These are phyloP conservation scores for Megalopta genalis DNA, from an alignment of 1,140 invertebrate species.

Conservation along the genomic window DNA sequence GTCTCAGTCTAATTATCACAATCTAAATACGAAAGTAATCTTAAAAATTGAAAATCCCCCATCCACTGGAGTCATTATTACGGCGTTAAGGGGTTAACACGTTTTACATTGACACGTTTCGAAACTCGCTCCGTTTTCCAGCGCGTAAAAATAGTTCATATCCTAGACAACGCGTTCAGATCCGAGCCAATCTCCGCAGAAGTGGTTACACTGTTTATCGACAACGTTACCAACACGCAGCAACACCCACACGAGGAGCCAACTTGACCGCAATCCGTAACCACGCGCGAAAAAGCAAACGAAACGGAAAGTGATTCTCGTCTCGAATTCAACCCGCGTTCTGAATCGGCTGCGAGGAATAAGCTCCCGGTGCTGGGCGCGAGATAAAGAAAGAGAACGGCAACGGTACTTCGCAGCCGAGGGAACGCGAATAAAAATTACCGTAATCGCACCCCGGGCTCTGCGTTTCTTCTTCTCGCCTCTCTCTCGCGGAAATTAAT, in stretches of 20 bases:
- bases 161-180: too few relatives aligned
- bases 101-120: too few relatives aligned
- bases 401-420: not conserved
- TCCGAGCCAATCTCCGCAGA: too few relatives aligned
- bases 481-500: slow-evolving; percentile 14
- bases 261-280: not conserved
- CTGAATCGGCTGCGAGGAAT: not conserved
- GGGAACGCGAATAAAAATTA: slow-evolving; percentile 13
- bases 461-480: not conserved
- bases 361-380: not conserved
- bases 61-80: too few relatives aligned
- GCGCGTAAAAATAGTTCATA: too few relatives aligned
- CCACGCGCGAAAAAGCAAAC: not conserved
- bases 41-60: too few relatives aligned
- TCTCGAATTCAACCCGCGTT: not conserved
- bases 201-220: too few relatives aligned
- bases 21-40: too few relatives aligned
- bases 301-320: slow-evolving; percentile 7
- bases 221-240: not conserved
- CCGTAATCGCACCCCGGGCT: not conserved
- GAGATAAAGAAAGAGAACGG: not conserved
- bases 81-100: too few relatives aligned
- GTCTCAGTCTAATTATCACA: too few relatives aligned
- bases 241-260: not conserved
- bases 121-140: too few relatives aligned